Evolutionary conservation across 2,888 invertebrate species (phyloP), one percentile per base, ranked within the genome.

Genomic region (Caenorhabditis sp.): DNA sequence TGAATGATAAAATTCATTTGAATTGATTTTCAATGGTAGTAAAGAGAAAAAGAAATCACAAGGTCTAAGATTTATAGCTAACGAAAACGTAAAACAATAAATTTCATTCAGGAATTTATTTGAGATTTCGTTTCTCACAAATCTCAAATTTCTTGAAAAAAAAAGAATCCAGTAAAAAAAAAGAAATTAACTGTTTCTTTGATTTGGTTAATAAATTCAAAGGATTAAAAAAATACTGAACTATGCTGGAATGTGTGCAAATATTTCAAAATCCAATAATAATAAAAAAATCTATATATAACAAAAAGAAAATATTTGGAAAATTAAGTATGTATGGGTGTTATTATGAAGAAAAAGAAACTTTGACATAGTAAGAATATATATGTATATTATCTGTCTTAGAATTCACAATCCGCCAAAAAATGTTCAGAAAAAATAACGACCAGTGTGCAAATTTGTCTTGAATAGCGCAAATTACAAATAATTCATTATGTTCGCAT

Each of bases 401-500:
- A 31, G 31, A 31, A 31, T 31, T n/a, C n/a, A n/a, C n/a, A n/a
- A n/a, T n/a, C n/a, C n/a, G n/a, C n/a, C n/a, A n/a, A n/a, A n/a
- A n/a, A n/a, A 31, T 43, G 17, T 43, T 10, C 8, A 43, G 43
- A 43, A 43, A 43, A 43, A 43, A 14, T 17, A 14, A 43, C 2
- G 17, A 43, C 43, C 17, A 17, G 43, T 43, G 43, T 43, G 43
- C 14, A 43, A 43, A 43, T 43, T 43, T 17, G 12, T 43, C 43
- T 43, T 43, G 43, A 43, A 43, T 43, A 43, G 43, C 43, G 17
- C 43, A 43, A 43, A 43, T 43, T 43, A 43, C 10, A 14, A 70
- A 70, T 70, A 64, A 70, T 70, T 70, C 64, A 70, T 70, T 61
- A 70, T 43, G 59, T 69, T 60, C 63, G 63, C 63, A 63, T 63